Evolutionary conservation across 2,797 vertebrate species (phyloP).

Genomic region (Macroramphosus scolopax): DNA sequence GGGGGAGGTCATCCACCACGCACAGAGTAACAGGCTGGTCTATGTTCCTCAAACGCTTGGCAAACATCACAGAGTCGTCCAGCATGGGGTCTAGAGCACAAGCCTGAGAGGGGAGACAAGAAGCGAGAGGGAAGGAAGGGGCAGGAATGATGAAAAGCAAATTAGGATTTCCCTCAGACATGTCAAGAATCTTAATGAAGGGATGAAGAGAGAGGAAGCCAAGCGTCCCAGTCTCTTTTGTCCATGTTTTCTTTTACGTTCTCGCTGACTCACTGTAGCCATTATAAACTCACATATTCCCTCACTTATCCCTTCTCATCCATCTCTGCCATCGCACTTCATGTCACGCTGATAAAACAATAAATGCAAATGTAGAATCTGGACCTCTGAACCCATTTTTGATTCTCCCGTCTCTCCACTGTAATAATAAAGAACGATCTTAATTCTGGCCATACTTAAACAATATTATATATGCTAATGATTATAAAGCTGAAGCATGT

Average conservation of each 20-base stretch:
- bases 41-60: conserved; percentile 81
- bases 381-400: too few relatives aligned
- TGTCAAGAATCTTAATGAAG: too few relatives aligned
- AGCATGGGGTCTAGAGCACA: conserved; percentile 88
- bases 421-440: too few relatives aligned
- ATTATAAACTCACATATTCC: conserved; percentile 47
- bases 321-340: conserved; percentile 6
- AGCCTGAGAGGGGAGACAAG: conserved; percentile 67
- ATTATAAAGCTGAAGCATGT: too few relatives aligned
- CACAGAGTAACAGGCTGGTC: conserved; percentile 80
- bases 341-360: conserved; percentile 7
- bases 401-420: too few relatives aligned
- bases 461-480: too few relatives aligned
- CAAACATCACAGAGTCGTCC: conserved; percentile 91
- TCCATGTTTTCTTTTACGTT: conserved; percentile 43
- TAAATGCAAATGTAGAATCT: too few relatives aligned
- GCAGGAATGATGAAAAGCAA: conserved; percentile 30
- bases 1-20: conserved; percentile 87
- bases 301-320: conserved; percentile 32
- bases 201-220: conserved; percentile 43
- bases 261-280: conserved; percentile 46
- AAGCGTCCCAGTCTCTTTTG: conserved; percentile 45
- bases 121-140: background rate
- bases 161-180: conserved; percentile 43
- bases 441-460: too few relatives aligned